These are phyloP conservation scores for Cheilosia impressa DNA, from an alignment of 2,888 invertebrate species.

Conservation along the genomic window DNA sequence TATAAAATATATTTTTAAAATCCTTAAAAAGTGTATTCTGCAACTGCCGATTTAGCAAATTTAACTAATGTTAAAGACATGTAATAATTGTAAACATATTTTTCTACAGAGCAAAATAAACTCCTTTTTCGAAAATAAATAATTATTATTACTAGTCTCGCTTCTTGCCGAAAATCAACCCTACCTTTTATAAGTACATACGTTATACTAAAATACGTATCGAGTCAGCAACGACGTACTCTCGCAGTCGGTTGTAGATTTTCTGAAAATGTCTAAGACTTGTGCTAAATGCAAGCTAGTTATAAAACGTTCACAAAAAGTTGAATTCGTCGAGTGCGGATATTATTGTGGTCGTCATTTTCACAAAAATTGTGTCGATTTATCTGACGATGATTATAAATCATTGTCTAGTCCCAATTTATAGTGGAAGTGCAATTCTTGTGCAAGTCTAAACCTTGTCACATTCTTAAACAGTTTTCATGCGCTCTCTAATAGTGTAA, in stretches of 20 bases:
- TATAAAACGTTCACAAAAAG: conserved; percentile 18
- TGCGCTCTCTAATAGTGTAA: not conserved
- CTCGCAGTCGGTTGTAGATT: conserved; percentile 6
- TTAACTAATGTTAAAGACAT: no score
- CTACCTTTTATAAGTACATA: no score
- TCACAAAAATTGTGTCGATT: not conserved
- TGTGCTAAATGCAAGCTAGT: conserved; percentile 23
- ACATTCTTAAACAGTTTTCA: not conserved
- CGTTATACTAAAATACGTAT: no score
- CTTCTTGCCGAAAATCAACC: no score
- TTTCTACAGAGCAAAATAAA: no score
- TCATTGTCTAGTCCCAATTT: conserved; percentile 18
- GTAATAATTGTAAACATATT: no score
- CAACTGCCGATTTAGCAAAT: no score
- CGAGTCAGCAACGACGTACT: no score
- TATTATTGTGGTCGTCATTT: conserved; percentile 21
- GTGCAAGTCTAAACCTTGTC: not conserved
- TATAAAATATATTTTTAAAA: no score
- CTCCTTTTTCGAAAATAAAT: no score
- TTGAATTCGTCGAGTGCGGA: conserved; percentile 19
- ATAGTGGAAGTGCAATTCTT: conserved; percentile 20
- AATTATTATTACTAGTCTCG: no score
- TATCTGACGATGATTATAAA: conserved; percentile 21
- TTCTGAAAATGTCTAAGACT: conserved; percentile 20
- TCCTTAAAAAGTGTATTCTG: no score